Percentiles rank a stretch among this genome's conserved stretches.
These are phyloP conservation scores for Rhipidura dahli DNA, from an alignment of 2,113 vertebrate genomes.

Conservation along the genomic window DNA sequence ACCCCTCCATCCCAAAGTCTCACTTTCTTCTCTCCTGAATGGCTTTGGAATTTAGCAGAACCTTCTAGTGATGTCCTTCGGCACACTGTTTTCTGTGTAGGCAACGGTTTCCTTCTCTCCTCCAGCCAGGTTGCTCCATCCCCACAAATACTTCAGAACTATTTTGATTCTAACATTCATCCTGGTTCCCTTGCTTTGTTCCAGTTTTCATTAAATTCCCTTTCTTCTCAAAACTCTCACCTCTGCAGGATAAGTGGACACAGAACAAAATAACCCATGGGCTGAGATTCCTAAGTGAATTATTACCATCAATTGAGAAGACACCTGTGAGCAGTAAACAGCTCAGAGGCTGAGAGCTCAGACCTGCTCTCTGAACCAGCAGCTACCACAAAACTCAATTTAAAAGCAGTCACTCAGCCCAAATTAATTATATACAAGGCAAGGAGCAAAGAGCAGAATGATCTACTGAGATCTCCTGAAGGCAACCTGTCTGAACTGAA, in stretches of 20 bases:
- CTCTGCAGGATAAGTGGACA: neutral
- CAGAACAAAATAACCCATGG: too few species aligned
- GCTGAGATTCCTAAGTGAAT: too few species aligned
- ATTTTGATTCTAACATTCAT: neutral
- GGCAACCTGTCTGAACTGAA: neutral
- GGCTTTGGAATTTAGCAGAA: neutral
- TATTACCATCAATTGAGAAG: neutral
- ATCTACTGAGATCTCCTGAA: neutral
- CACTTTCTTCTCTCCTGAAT: neutral
- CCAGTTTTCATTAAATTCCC: neutral
- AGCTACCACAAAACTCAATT: neutral
- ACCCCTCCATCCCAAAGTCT: neutral
- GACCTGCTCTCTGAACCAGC: neutral
- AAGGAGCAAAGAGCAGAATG: neutral
- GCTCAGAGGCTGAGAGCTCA: neutral
- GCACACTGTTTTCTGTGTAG: neutral
- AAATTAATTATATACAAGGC: conserved; percentile 14
- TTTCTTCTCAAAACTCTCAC: neutral
- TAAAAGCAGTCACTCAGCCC: neutral
- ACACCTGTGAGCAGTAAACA: conserved; percentile 2
- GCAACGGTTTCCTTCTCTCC: neutral
- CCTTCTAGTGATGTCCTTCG: neutral
- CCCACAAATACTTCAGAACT: neutral
- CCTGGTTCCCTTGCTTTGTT: neutral
- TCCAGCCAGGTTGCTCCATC: neutral